These are phyloP conservation scores for Hippoglossus hippoglossus DNA, from an alignment of 2,797 vertebrate species.

Conservation along the genomic window DNA sequence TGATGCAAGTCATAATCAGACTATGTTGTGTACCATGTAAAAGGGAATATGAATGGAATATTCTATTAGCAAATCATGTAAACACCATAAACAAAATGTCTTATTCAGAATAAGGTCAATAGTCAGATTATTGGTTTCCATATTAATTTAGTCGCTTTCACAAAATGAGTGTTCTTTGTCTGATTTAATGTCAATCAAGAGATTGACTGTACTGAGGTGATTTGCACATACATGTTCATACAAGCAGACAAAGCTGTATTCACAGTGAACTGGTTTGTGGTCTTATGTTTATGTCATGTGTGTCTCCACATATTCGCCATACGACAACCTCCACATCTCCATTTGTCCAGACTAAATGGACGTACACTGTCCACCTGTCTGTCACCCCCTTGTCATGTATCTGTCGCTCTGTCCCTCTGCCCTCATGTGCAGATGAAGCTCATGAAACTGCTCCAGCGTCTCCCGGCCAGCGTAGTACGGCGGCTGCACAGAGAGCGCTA, in stretches of 20 bases:
- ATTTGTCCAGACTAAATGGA: constrained; percentile 35
- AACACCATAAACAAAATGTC: no score
- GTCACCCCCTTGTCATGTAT: constrained; percentile 47
- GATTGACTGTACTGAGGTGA: background rate
- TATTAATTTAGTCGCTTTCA: background rate
- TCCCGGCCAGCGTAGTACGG: constrained; percentile 92
- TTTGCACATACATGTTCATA: background rate
- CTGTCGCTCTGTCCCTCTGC: constrained; percentile 54
- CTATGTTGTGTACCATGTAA: background rate
- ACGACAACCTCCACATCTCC: constrained; percentile 17
- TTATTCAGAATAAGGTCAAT: no score
- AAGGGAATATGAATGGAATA: no score
- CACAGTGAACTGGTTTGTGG: constrained; percentile 39
- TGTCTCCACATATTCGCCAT: constrained; percentile 31
- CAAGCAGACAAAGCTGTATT: constrained; percentile 26
- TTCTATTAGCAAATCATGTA: no score
- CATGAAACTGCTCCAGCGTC: constrained; percentile 96
- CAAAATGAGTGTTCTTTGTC: background rate
- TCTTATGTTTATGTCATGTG: constrained; percentile 36
- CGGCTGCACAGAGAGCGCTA: constrained; percentile 95
- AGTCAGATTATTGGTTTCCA: no score
- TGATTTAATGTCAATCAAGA: background rate
- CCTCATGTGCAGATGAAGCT: constrained; percentile 90
- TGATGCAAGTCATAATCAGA: no score
- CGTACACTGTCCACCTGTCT: constrained; percentile 10